Base-by-base conservation (phyloP, 2,797 vertebrate genomes). In the Hylomyscus alleni region DNA sequence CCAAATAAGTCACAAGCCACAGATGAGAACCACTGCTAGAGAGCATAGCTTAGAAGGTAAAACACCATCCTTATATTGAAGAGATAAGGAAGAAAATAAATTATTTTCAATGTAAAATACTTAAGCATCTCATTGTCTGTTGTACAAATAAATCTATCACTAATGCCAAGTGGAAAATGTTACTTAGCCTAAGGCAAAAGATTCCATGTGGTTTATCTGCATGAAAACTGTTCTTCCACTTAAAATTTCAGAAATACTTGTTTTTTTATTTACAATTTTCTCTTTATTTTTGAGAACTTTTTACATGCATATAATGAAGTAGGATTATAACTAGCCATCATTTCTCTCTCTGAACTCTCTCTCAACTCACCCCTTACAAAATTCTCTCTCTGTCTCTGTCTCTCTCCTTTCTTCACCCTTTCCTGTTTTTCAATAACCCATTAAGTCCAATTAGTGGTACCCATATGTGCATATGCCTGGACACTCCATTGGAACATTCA, bases 71-170 rank as follows among this genome's bases (percentile, higher is more conserved):
- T 93, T 82, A 40, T 44, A 82, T 89, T 80, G 72, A 90, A 89
- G 86, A 81, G 31, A 78, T 78, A 92, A 83, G 44, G 56, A 83
- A 89, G n/a, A 65, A 82, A 54, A 67, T 60, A 17, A 62, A 93
- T 83, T 84, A 94, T 83, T 91, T 95, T 78, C 9, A 91, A 58
- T 94, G 52, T 84, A 67, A 96, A 96, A 92, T 91, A 78, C 56
- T n/a, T 50, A 82, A 95, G 86, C 37, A 89, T 72, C 94, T 93
- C 29, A 67, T 67, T 91, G 67, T 58, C 29, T 34, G 19, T 34
- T 93, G 22, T 85, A 75, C 56, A 86, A 93, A 75, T 93, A 92
- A 62, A 82, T 95, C 11, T 37, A 93, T 73, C 69, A 67, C 12
- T 62, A 86, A 86, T 83, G 34, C 78, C 60, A 72, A 67, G 73